Percentiles rank a stretch among this genome's conserved stretches.
These are phyloP conservation scores for Oryctes rhinoceros DNA, from an alignment of 1,140 invertebrate genomes.

Conservation along the genomic window DNA sequence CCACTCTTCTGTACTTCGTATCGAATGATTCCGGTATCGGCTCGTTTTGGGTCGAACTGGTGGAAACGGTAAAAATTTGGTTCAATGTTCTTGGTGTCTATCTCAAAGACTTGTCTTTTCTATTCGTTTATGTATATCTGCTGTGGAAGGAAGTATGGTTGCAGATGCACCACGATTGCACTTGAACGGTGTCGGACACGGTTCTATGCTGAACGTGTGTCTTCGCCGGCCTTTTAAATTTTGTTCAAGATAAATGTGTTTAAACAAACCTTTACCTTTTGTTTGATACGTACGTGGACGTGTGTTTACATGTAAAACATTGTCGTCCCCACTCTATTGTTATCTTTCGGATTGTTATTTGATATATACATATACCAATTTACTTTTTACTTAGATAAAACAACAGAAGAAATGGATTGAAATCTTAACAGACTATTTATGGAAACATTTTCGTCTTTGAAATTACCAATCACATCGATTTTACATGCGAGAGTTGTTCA, in stretches of 20 bases:
- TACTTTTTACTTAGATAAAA: neutral
- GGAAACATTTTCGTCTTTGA: too few relatives aligned
- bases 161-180: neutral
- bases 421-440: too few relatives aligned
- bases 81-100: slow-evolving; percentile 17
- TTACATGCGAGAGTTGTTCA: too few relatives aligned
- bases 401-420: too few relatives aligned
- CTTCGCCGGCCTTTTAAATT: slow-evolving; percentile 14
- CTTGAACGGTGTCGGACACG: neutral
- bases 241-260: slow-evolving; percentile 33
- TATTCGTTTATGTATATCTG: neutral
- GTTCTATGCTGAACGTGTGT: slow-evolving; percentile 21
- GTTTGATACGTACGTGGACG: slow-evolving; percentile 12
- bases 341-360: neutral
- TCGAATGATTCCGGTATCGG: slow-evolving; percentile 21
- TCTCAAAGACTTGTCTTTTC: neutral
- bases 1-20: neutral
- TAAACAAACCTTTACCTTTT: slow-evolving; percentile 21
- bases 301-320: slow-evolving; percentile 17
- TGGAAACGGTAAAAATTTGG: slow-evolving; percentile 18
- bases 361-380: neutral
- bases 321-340: neutral
- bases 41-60: neutral
- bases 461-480: too few relatives aligned
- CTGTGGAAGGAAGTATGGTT: neutral